phyloP scores from a whole-genome alignment of 2,888 invertebrate genomes.

The Ferrisia virgata region DNA sequence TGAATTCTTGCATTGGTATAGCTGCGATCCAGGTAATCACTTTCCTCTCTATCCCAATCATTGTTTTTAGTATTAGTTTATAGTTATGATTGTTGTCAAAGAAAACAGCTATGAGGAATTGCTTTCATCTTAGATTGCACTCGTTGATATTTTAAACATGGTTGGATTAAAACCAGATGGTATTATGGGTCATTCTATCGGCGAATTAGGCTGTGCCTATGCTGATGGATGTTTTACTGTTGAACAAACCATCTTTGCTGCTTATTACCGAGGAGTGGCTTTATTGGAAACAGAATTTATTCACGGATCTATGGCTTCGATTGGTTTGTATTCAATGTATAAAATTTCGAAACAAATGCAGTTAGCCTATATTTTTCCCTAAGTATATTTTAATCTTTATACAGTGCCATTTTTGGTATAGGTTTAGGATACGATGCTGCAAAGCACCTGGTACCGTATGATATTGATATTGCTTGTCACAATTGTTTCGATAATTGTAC shows the following conservation, averaged over 20 bases:
- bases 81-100: no score
- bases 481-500: constrained; percentile 83
- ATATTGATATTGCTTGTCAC: constrained; percentile 82
- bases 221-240: constrained; percentile 86
- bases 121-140: constrained; percentile 57
- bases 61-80: no score
- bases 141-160: constrained; percentile 62
- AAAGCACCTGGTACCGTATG: constrained; percentile 66
- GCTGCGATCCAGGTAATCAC: constrained; percentile 62
- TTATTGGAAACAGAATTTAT: constrained; percentile 71
- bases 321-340: no score
- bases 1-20: constrained; percentile 60
- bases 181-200: constrained; percentile 86
- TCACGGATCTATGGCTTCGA: constrained; percentile 84
- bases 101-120: not conserved
- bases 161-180: constrained; percentile 66
- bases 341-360: no score
- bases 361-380: not conserved
- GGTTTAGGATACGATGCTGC: constrained; percentile 55
- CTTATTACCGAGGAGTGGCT: constrained; percentile 82
- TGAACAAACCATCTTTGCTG: constrained; percentile 79
- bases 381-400: constrained; percentile 51
- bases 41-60: not conserved
- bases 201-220: constrained; percentile 93
- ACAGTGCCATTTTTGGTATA: constrained; percentile 75